Conservation (phyloP, 1,140 invertebrate species). For the Apocrypta bakeri region DNA sequence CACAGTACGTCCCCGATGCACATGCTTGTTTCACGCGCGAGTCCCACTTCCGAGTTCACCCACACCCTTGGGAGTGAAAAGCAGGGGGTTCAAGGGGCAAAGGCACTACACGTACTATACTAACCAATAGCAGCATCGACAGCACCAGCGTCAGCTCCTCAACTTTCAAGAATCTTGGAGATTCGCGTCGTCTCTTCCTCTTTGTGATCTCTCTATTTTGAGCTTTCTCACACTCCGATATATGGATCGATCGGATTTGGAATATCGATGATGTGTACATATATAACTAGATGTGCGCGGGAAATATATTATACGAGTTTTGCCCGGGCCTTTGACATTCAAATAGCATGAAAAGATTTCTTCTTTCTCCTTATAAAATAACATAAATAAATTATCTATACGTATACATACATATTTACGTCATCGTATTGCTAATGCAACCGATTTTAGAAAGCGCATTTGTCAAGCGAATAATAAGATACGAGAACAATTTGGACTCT, state of each 20-base stretch:
- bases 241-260: conserved; percentile 1
- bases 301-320: background rate
- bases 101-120: background rate
- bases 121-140: no score
- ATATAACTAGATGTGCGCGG: background rate
- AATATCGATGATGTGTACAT: conserved; percentile 37
- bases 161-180: conserved; percentile 17
- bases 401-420: no score
- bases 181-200: background rate
- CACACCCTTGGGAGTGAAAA: conserved; percentile 4
- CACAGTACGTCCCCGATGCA: background rate
- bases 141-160: background rate
- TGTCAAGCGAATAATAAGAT: background rate
- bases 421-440: no score
- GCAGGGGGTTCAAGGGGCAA: no score
- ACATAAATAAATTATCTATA: no score
- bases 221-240: background rate
- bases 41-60: conserved; percentile 12
- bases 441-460: background rate
- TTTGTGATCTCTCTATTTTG: background rate
- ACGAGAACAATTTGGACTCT: background rate
- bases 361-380: background rate
- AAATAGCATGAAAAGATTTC: background rate
- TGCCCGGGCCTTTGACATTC: conserved; percentile 17
- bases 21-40: background rate